Base-by-base conservation (phyloP, 1,140 invertebrate species). In the Cydia splendana region DNA sequence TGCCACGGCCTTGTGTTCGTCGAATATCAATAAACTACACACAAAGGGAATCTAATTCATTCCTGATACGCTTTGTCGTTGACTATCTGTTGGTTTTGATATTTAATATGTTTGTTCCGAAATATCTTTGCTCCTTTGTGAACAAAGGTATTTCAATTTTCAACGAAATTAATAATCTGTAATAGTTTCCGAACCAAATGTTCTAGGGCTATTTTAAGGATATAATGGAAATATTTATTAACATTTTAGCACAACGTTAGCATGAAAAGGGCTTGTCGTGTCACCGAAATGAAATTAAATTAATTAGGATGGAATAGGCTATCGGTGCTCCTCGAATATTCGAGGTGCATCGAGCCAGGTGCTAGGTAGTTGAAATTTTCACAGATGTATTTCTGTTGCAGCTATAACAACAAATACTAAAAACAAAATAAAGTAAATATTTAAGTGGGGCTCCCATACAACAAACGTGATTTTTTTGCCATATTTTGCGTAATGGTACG, bases 41-140 rank as follows among this genome's bases (percentile, higher is more conserved):
- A 24, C 57, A 62, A 62, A 62, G 57, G 57, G 20, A 62, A 62
- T 62, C 57, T 62, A 62, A 62, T 62, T 62, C 20, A 62, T 24
- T 24, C 57, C 57, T 12, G 57, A 24, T 24, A 53, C 53, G n/a
- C 57, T 53, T 62, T 62, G 57, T 18, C 57, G 57, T 62, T 12
- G 20, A 10, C 51, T 18, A 53, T 53, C 51, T n/a, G 57, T 12
- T 62, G 57, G 57, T 62, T 62, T 62, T 62, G 57, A 62, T 62
- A 24, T 62, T 62, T 12, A 24, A 62, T 62, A 62, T 62, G 57
- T 20, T 51, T 4, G 18, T 24, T 24, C 24, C 2, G 24, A 24
- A 24, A 24, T 24, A 24, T 2, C 24, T 24, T 2, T 24, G 24
- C 24, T 24, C 24, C 24, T 24, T 24, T 24, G 24, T 24, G 57